These are phyloP conservation scores for Polia nebulosa DNA, from an alignment of 2,888 invertebrate species.

Conservation along the genomic window DNA sequence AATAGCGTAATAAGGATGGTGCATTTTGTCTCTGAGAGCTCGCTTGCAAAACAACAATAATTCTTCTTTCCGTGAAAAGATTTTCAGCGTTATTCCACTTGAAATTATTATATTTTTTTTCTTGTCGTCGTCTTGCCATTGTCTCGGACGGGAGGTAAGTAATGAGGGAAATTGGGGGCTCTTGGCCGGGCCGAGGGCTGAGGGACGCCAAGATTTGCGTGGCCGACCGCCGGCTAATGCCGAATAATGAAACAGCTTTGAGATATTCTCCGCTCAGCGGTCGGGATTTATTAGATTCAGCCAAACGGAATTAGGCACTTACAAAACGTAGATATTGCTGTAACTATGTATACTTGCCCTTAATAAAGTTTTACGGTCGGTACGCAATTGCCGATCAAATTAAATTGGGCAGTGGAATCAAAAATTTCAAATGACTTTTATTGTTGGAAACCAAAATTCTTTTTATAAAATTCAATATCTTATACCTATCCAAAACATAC, in stretches of 20 bases:
- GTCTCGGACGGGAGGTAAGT: conserved; percentile 90
- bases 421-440: neutral
- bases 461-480: conserved; percentile 2
- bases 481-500: conserved; percentile 4
- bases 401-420: conserved; percentile 42
- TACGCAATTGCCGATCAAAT: conserved; percentile 48
- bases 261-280: conserved; percentile 84
- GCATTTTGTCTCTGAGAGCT: conserved; percentile 90
- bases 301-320: conserved; percentile 84
- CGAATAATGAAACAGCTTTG: conserved; percentile 89
- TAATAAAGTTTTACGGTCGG: conserved; percentile 62
- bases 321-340: conserved; percentile 68
- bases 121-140: conserved; percentile 90
- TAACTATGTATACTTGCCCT: conserved; percentile 62
- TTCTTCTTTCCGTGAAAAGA: conserved; percentile 91
- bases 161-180: conserved; percentile 91
- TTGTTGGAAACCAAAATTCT: neutral
- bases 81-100: conserved; percentile 91
- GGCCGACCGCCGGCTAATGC: conserved; percentile 88
- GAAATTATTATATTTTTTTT: conserved; percentile 90
- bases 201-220: conserved; percentile 89
- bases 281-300: conserved; percentile 87
- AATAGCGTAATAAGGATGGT: conserved; percentile 90
- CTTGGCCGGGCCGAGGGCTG: conserved; percentile 76
- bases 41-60: conserved; percentile 91